These are phyloP conservation scores for Polydrusus cervinus DNA, from an alignment of 2,888 invertebrate genomes.

Conservation along the genomic window DNA sequence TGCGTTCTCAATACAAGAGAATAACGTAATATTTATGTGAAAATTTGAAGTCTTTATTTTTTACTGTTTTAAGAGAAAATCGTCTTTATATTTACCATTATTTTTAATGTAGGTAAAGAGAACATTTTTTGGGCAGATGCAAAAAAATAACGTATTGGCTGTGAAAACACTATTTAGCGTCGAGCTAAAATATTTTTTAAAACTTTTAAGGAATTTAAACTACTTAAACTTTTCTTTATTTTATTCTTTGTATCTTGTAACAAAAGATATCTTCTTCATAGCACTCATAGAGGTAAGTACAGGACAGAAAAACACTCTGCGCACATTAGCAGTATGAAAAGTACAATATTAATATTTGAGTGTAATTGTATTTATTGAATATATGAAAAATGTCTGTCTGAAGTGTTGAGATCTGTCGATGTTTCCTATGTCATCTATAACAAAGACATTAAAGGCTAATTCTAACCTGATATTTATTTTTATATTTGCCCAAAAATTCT, in stretches of 20 bases:
- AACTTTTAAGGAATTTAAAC: background rate
- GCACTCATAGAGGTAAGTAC: background rate
- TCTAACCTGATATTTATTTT: background rate
- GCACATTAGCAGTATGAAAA: too few species aligned
- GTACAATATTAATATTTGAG: too few species aligned
- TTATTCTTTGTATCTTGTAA: slow-evolving; percentile 16
- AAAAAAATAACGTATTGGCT: background rate
- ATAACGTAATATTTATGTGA: slow-evolving; percentile 22
- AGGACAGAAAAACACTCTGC: too few species aligned
- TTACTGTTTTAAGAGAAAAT: slow-evolving; percentile 39
- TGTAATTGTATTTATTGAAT: too few species aligned
- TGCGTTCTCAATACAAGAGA: background rate
- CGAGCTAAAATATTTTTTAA: background rate
- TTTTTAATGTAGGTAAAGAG: slow-evolving; percentile 12
- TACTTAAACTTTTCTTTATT: background rate
- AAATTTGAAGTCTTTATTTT: slow-evolving; percentile 30
- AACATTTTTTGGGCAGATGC: slow-evolving; percentile 10
- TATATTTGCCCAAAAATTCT: slow-evolving; percentile 20
- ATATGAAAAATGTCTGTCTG: too few species aligned
- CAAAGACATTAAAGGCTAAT: background rate
- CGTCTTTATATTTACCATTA: slow-evolving; percentile 26
- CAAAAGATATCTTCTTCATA: background rate
- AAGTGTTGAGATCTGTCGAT: background rate
- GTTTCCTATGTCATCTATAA: too few species aligned
- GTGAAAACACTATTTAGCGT: background rate